These are phyloP conservation scores for Pitta sordida DNA, from an alignment of 2,113 vertebrate genomes.

Conservation along the genomic window DNA sequence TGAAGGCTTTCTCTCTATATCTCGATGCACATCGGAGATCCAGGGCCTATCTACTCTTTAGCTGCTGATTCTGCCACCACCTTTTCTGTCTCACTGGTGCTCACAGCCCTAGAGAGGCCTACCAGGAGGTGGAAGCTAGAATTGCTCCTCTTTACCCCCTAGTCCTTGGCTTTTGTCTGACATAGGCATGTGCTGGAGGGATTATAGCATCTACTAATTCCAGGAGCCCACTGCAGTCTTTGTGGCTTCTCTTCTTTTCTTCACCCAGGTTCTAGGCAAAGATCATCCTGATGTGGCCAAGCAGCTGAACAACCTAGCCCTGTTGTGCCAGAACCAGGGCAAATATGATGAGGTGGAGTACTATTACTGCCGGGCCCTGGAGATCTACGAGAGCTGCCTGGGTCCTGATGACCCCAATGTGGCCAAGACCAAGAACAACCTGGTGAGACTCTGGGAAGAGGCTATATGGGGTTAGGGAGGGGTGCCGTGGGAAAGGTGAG, in stretches of 20 bases:
- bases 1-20: not conserved
- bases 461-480: not conserved
- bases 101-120: not conserved
- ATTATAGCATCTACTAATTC: not conserved
- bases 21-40: not conserved
- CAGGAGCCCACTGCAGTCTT: not conserved
- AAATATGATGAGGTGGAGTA: slow-evolving; percentile 98
- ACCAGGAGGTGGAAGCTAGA: not conserved
- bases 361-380: slow-evolving; percentile 93
- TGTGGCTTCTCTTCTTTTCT: not conserved
- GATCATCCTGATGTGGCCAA: slow-evolving; percentile 98
- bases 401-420: slow-evolving; percentile 95
- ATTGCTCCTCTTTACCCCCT: not conserved
- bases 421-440: slow-evolving; percentile 98
- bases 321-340: slow-evolving; percentile 98
- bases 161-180: not conserved
- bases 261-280: slow-evolving; percentile 87
- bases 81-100: not conserved
- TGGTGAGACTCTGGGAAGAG: slow-evolving; percentile 74
- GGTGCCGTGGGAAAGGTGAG: not conserved
- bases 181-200: not conserved
- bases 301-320: slow-evolving; percentile 95
- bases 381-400: slow-evolving; percentile 92
- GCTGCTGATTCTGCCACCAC: not conserved
- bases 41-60: not conserved